Evolutionary conservation across 2,113 vertebrate genomes (phyloP), one percentile per base, ranked within the genome.

Genomic region (Smithornis capensis): DNA sequence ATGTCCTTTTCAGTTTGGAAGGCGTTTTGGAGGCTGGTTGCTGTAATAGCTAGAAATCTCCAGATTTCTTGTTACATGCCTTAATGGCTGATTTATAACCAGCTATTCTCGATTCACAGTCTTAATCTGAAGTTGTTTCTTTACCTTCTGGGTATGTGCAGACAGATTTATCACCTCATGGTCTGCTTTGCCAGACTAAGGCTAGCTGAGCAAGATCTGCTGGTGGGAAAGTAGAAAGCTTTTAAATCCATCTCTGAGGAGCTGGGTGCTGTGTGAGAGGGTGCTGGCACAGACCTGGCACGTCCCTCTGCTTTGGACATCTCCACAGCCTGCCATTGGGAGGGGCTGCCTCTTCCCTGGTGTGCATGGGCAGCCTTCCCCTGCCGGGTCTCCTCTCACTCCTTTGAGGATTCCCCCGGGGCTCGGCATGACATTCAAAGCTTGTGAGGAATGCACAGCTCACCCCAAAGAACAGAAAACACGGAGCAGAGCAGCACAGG

Each of bases 401-500:
- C 56, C 45, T 73, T 31, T 11, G 47, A 80, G 79, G 83, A 62
- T 52, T 71, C 74, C 83, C 64, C 49, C 9, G 59, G 73, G 69
- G 77, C 69, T 65, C 69, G 6, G 10, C 47, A 42, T 9, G 7
- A 78, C 87, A 84, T 63, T 12, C 38, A 22, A 29, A 92, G 75
- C 89, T 35, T 28, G 60, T 45, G 64, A 91, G 84, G 93, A 91
- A 95, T 81, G 84, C 16, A 14, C n/a, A 62, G 5, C 93, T 92
- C 83, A 38, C 89, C 87, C 91, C 83, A 62, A 86, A 62, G 81
- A 90, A 94, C 71, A 76, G 79, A 93, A 90, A 92, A 75, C 70
- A 85, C 53, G 9, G 27, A 74, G 56, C 74, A 47, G 91, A 75
- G 65, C 83, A 49, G 83, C 80, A 31, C 40, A 28, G 76, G 91